Conservation (phyloP, 1,140 invertebrate genomes). For the Orussus abietinus region DNA sequence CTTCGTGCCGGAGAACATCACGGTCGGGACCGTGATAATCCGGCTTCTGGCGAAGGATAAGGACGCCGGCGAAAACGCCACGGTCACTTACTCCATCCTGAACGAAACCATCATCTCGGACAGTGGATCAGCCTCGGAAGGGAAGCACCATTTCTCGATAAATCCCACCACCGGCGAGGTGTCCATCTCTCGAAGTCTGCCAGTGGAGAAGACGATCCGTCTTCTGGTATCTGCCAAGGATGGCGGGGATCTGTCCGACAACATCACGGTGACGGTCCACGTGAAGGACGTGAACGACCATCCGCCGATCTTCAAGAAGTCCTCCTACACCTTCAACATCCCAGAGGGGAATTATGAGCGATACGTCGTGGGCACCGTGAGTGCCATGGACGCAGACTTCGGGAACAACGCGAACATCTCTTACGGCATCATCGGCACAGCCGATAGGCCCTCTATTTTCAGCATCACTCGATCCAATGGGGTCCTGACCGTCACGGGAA, state of each 20-base stretch:
- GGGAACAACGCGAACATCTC: conserved; percentile 72
- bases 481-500: conserved; percentile 68
- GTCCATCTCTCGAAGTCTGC: conserved; percentile 68
- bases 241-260: conserved; percentile 66
- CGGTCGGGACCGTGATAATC: conserved; percentile 70
- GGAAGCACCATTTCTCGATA: conserved; percentile 68
- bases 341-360: conserved; percentile 72
- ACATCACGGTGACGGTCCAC: conserved; percentile 63
- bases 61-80: conserved; percentile 72
- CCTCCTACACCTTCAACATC: conserved; percentile 79
- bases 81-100: conserved; percentile 71
- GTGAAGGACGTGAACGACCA: conserved; percentile 85
- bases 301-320: conserved; percentile 74
- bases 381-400: conserved; percentile 72
- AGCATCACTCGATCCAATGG: conserved; percentile 70
- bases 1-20: conserved; percentile 72
- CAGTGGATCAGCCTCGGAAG: conserved; percentile 42
- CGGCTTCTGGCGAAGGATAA: conserved; percentile 77
- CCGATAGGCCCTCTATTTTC: conserved; percentile 66
- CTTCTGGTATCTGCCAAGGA: conserved; percentile 76
- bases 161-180: conserved; percentile 71
- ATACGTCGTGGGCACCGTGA: conserved; percentile 68
- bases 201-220: conserved; percentile 73
- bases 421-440: conserved; percentile 62
- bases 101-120: conserved; percentile 18